Evolutionary conservation across 2,113 vertebrate genomes (phyloP).

Genomic region (Alouatta palliata): DNA sequence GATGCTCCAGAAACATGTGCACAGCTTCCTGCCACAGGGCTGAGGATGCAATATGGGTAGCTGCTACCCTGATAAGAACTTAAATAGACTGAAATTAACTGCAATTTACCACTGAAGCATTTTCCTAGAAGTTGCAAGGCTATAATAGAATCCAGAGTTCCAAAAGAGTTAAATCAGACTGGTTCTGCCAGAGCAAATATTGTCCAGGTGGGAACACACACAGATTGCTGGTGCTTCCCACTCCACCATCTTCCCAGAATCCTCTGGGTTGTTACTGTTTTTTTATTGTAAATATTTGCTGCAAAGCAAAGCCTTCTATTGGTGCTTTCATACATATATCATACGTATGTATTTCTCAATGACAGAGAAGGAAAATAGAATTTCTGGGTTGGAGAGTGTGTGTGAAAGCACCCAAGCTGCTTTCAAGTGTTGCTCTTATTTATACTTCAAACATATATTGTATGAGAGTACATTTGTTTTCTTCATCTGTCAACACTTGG

Average conservation of each 20-base stretch:
- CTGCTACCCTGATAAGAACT: neutral
- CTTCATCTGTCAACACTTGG: constrained; percentile 22
- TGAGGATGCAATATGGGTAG: no score
- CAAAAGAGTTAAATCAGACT: neutral
- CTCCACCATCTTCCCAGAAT: neutral
- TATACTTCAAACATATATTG: neutral
- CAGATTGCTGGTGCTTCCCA: neutral
- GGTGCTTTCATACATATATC: neutral
- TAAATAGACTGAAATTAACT: neutral
- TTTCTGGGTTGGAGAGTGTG: neutral
- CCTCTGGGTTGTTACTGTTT: neutral
- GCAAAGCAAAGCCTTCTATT: neutral
- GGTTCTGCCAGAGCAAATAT: neutral
- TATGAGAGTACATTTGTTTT: neutral
- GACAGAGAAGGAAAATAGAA: neutral
- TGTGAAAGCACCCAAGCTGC: neutral
- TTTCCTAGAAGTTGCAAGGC: neutral
- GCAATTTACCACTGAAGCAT: neutral
- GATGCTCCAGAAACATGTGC: neutral
- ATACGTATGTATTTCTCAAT: neutral
- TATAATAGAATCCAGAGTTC: neutral
- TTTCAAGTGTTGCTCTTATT: neutral
- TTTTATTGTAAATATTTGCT: neutral
- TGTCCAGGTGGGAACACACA: neutral
- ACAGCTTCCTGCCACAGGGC: neutral